Evolutionary conservation across 2,888 invertebrate species (phyloP).

Genomic region (Trissolcus japonicus): DNA sequence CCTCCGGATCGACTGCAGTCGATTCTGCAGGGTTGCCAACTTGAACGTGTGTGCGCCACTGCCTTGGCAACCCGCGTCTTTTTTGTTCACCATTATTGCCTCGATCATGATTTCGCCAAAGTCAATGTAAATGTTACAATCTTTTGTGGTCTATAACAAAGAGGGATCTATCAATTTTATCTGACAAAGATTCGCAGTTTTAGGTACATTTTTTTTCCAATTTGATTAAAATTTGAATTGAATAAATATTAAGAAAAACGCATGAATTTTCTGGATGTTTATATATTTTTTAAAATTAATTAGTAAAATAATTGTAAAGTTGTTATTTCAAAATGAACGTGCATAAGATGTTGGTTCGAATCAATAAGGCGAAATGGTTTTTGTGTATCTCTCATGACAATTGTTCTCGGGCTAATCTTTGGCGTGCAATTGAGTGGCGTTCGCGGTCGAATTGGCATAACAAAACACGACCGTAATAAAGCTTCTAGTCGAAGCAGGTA

Average conservation of each 20-base stretch:
- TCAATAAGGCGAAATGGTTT: background rate
- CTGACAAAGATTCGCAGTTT: no score
- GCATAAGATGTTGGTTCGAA: no score
- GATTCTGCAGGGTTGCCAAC: constrained; percentile 64
- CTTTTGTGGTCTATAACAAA: constrained; percentile 39
- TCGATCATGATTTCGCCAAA: constrained; percentile 45
- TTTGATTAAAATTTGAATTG: no score
- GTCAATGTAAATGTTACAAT: constrained; percentile 43
- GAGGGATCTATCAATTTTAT: constrained; percentile 28
- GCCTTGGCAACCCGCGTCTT: constrained; percentile 47
- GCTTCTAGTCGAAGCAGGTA: constrained; percentile 26
- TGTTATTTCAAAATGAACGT: no score
- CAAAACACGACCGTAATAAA: constrained; percentile 26
- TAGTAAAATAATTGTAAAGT: no score
- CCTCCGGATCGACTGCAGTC: constrained; percentile 63
- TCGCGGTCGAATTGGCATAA: constrained; percentile 13
- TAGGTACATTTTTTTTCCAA: no score
- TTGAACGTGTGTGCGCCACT: constrained; percentile 35
- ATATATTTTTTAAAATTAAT: no score
- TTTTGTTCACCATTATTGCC: constrained; percentile 51
- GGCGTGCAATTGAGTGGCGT: constrained; percentile 1
- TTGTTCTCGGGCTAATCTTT: constrained; percentile 18
- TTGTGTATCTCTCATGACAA: constrained; percentile 2
- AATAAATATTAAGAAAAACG: no score
- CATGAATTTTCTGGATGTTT: no score